Base-by-base conservation (phyloP, 1,140 invertebrate genomes). In the Ridgeia piscesae region DNA sequence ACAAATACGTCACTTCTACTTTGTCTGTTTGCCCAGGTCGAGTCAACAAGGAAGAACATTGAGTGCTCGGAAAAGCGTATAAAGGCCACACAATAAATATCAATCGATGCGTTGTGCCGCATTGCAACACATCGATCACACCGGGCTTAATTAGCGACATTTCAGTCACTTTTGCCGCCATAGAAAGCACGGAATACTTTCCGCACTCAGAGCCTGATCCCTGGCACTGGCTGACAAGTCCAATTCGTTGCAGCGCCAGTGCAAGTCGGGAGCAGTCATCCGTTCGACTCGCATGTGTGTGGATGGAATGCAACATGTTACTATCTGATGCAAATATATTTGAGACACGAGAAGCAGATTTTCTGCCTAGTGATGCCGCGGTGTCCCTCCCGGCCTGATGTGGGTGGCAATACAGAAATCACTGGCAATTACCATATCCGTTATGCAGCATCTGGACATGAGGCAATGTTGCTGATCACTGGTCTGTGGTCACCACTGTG, bases 311-410 rank as follows among this genome's bases (percentile, higher is more conserved):
- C 58, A 77, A 77, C 58, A 77, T 77, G 58, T 77, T 77, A 77
- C 58, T 77, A 77, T 77, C 58, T 77, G 58, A 77, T 77, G 58
- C 58, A 77, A 77, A 77, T 77, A 77, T 77, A 77, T 77, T 77
- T 77, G 2, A 77, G 58, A 77, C 58, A 77, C 58, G 58, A 77
- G 58, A 31, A 77, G 58, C 58, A 77, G 58, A 77, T 77, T 77
- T 77, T 77, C 58, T 77, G 58, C 58, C 14, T 77, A 21, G 58
- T 77, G 14, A 31, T 21, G 58, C 17, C 27, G 4, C 58, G 17
- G 27, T 50, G 8, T 8, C 58, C 27, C 17, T 0, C 58, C 11
- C 17, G 27, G 58, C 27, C 2, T 77, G 8, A 77, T 21, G 58
- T 77, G 58, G 58, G 27, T 4, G 58, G 58, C 58, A 77, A 31